phyloP scores from a whole-genome alignment of 2,797 vertebrate species.

The Phataginus tricuspis region DNA sequence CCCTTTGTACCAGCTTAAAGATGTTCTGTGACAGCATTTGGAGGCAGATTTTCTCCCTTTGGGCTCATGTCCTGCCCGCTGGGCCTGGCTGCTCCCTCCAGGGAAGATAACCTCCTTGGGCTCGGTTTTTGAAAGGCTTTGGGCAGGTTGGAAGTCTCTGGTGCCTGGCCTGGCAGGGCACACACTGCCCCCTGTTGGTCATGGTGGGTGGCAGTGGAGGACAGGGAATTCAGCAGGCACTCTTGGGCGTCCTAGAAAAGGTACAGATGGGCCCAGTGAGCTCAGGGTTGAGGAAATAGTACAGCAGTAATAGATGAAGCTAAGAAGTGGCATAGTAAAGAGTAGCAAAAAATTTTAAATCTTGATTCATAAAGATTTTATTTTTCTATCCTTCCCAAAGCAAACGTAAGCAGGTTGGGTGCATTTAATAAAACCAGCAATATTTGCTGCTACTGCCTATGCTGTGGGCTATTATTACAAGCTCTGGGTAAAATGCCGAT shows the following conservation, averaged over 20 bases:
- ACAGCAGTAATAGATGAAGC: neutral
- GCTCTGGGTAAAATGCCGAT: fast-evolving
- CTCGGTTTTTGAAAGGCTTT: neutral
- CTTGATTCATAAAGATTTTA: neutral
- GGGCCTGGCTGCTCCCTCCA: too few species aligned
- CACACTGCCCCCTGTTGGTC: too few species aligned
- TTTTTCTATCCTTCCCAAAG: neutral
- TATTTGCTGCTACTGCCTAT: fast-evolving
- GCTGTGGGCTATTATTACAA: fast-evolving
- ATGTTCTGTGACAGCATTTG: neutral
- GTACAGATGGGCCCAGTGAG: fast-evolving
- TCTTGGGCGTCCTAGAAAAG: fast-evolving
- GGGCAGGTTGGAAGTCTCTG: neutral
- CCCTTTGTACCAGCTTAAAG: neutral
- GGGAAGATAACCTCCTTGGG: neutral
- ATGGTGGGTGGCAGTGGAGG: neutral
- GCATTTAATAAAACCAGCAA: neutral
- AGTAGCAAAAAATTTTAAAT: neutral
- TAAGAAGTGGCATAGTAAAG: too few species aligned
- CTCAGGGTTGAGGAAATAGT: fast-evolving
- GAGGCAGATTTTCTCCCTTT: too few species aligned
- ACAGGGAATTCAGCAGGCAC: neutral
- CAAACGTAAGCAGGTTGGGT: neutral
- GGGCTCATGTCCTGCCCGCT: too few species aligned
- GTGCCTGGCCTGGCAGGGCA: neutral